These are phyloP conservation scores for Chouioia cunea DNA, from an alignment of 2,888 invertebrate genomes.

Conservation along the genomic window DNA sequence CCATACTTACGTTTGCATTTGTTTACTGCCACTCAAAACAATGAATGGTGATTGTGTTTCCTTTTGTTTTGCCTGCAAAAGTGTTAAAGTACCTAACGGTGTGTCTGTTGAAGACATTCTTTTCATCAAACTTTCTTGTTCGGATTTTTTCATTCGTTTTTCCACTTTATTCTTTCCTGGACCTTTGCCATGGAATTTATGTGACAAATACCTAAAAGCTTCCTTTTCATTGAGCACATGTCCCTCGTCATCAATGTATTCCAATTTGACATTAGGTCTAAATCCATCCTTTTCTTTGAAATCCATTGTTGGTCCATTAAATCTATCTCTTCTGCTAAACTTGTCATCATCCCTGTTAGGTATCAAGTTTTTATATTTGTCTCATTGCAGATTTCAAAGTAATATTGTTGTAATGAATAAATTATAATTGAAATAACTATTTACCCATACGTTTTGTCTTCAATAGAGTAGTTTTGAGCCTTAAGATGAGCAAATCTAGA, in stretches of 20 bases:
- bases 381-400: not conserved
- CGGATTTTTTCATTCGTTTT: slow-evolving; percentile 93
- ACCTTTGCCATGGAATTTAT: slow-evolving; percentile 99
- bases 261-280: slow-evolving; percentile 93
- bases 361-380: slow-evolving; percentile 39
- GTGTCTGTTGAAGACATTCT: slow-evolving; percentile 99
- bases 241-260: slow-evolving; percentile 98
- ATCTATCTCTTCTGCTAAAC: slow-evolving; percentile 80
- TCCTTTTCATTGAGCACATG: slow-evolving; percentile 93
- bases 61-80: slow-evolving; percentile 95
- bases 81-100: slow-evolving; percentile 92
- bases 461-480: slow-evolving; percentile 85
- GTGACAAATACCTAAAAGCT: slow-evolving; percentile 95
- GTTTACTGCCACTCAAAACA: slow-evolving; percentile 90
- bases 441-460: slow-evolving; percentile 81
- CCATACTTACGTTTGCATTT: slow-evolving; percentile 70
- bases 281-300: slow-evolving; percentile 93
- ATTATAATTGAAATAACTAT: slow-evolving; percentile 47
- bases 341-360: slow-evolving; percentile 83
- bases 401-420: no score
- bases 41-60: slow-evolving; percentile 94
- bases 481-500: slow-evolving; percentile 81
- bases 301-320: slow-evolving; percentile 87
- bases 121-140: slow-evolving; percentile 96
- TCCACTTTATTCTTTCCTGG: slow-evolving; percentile 99